Base-by-base conservation (phyloP, 2,113 vertebrate genomes). In the Pogona vitticeps region DNA sequence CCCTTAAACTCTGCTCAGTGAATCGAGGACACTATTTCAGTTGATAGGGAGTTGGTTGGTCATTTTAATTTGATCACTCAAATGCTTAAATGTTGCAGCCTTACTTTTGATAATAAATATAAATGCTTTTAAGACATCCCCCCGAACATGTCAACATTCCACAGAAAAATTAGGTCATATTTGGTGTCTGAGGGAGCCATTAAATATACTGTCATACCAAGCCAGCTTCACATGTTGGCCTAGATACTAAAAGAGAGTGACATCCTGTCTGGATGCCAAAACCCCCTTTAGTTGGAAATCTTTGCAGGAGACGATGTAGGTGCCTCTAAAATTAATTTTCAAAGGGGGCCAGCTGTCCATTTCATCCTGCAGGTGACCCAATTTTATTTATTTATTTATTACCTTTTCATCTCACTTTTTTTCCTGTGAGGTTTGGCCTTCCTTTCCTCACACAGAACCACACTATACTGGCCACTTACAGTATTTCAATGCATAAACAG, bases 121-220 rank as follows among this genome's bases (percentile, higher is more conserved):
- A 31, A 80, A 56, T 28, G 31, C 33, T 84, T 6, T n/a, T n/a
- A 84, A 79, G 20, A 63, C n/a, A 80, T 14, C 14, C 42, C 18
- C 20, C 14, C 14, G 2, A 28, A 33, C 3, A 26, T 80, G 70
- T 70, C 33, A 33, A 59, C 85, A 77, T 71, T n/a, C n/a, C 33
- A 23, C 71, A 26, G 75, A 77, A 79, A 82, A 89, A 82, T 77
- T 63, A 77, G 88, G 83, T 89, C 88, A 86, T 46, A 15, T 52
- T 82, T 71, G 56, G 79, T 23, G 52, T 42, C 52, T 46, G 7
- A 77, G 61, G 31, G 38, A 28, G 65, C 78, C 46, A 70, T 61
- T 82, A 76, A 6, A 59, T 59, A 85, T 4, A 28, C 86, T 88
- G 86, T 78, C 86, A 83, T 26, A 58, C 23, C 46, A 65, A 71